Evolutionary conservation across 2,797 vertebrate species (phyloP).

Genomic region (Adrianichthys oophorus): DNA sequence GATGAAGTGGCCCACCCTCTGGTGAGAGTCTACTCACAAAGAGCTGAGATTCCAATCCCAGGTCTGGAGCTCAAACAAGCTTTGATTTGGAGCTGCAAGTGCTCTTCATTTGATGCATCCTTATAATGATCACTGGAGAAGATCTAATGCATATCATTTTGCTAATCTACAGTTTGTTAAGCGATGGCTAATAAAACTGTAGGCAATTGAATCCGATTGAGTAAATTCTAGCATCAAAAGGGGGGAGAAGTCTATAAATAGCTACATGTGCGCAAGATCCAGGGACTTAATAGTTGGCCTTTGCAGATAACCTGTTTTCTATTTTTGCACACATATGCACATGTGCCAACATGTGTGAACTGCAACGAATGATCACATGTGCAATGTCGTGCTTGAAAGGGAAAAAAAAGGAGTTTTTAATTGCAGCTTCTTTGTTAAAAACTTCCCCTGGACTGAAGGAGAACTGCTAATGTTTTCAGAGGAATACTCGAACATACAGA

Average conservation of each 20-base stretch:
- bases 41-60: constrained; percentile 39
- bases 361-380: neutral
- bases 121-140: neutral
- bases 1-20: constrained; percentile 64
- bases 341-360: constrained; percentile 22
- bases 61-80: constrained; percentile 10
- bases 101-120: constrained; percentile 20
- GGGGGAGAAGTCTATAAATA: constrained; percentile 68
- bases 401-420: neutral
- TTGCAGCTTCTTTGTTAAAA: neutral
- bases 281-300: constrained; percentile 66
- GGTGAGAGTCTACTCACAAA: constrained; percentile 29
- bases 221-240: constrained; percentile 38
- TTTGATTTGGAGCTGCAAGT: constrained; percentile 28
- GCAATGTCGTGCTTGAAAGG: neutral
- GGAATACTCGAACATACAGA: constrained; percentile 47
- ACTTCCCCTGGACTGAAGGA: neutral
- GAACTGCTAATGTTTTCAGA: constrained; percentile 8
- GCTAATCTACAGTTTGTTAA: constrained; percentile 1
- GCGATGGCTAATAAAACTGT: constrained; percentile 4
- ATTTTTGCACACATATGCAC: constrained; percentile 47
- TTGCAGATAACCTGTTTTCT: constrained; percentile 60
- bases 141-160: neutral
- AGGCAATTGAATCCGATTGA: constrained; percentile 34
- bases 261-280: constrained; percentile 57